A percentile compares a stretch with the other conserved stretches of the same genome.
Conservation (phyloP, 2,113 vertebrate genomes). For the Archilochus colubris region DNA sequence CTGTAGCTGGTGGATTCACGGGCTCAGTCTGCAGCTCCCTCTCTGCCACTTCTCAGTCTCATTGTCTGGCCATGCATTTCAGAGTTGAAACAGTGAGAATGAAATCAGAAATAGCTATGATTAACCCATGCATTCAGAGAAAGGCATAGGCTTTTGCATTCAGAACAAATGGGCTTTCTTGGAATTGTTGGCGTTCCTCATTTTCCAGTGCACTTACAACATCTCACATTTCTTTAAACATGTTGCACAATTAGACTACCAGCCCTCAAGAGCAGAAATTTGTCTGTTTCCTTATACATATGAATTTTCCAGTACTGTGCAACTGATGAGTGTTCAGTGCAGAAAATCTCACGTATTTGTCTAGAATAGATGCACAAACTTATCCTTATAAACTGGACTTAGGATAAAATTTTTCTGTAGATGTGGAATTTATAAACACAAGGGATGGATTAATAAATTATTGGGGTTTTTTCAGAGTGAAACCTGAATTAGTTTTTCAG, state of each 20-base stretch:
- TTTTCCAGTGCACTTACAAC: neutral
- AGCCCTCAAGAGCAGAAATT: neutral
- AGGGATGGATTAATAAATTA: neutral
- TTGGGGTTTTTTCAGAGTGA: neutral
- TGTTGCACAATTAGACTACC: neutral
- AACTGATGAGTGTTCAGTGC: neutral
- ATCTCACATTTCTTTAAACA: neutral
- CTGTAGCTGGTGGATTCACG: neutral
- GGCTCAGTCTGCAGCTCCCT: conserved; percentile 32
- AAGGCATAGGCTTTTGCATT: neutral
- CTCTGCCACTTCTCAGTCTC: neutral
- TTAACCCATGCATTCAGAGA: conserved; percentile 5
- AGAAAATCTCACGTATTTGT: neutral
- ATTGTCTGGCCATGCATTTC: conserved; percentile 9
- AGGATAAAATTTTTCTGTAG: neutral
- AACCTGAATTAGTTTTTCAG: neutral
- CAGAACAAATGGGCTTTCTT: neutral
- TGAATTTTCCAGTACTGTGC: neutral
- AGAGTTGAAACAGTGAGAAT: neutral
- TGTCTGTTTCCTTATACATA: neutral
- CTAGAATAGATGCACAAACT: neutral
- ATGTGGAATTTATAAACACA: neutral
- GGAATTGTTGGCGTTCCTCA: neutral
- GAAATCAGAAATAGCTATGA: conserved; percentile 47
- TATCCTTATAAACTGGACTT: neutral